Percentiles rank a stretch among this genome's conserved stretches.
phyloP scores from a whole-genome alignment of 2,113 vertebrate species.

The Raja brachyura region DNA sequence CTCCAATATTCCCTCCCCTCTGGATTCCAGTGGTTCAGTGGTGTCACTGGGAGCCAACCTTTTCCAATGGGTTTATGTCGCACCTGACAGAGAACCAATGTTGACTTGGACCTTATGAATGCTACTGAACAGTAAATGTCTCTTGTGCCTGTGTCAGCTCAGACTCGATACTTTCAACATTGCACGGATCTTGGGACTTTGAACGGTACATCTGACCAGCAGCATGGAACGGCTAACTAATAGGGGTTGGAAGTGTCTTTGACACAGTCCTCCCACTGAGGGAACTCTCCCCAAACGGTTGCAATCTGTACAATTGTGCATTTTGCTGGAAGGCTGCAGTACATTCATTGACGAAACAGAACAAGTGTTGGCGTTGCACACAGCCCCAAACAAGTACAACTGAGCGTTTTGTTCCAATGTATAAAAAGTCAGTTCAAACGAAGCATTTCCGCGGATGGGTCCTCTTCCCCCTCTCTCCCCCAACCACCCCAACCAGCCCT shows the following conservation, averaged over 20 bases:
- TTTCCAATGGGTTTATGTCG: too few species aligned
- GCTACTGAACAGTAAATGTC: background rate
- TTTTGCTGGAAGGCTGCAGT: background rate
- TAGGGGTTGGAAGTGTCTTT: background rate
- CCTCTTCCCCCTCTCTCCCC: too few species aligned
- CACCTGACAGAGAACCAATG: background rate
- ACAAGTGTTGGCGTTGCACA: background rate
- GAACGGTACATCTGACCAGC: constrained; percentile 13
- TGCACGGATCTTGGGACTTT: background rate
- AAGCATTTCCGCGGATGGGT: background rate
- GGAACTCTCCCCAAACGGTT: background rate
- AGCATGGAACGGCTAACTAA: background rate
- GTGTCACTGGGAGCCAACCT: background rate
- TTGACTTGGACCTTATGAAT: background rate
- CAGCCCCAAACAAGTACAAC: background rate
- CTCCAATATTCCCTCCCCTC: background rate
- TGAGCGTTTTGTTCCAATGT: background rate
- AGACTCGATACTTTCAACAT: background rate
- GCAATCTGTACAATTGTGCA: constrained; percentile 31
- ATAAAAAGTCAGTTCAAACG: background rate
- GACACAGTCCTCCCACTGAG: background rate
- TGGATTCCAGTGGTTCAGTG: too few species aligned
- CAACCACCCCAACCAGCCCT: too few species aligned
- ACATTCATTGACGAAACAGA: constrained; percentile 20
- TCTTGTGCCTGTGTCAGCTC: background rate